A percentile compares a stretch with the other conserved stretches of the same genome.
These are phyloP conservation scores for Conus ventricosus DNA, from an alignment of 1,140 invertebrate genomes.

Conservation along the genomic window DNA sequence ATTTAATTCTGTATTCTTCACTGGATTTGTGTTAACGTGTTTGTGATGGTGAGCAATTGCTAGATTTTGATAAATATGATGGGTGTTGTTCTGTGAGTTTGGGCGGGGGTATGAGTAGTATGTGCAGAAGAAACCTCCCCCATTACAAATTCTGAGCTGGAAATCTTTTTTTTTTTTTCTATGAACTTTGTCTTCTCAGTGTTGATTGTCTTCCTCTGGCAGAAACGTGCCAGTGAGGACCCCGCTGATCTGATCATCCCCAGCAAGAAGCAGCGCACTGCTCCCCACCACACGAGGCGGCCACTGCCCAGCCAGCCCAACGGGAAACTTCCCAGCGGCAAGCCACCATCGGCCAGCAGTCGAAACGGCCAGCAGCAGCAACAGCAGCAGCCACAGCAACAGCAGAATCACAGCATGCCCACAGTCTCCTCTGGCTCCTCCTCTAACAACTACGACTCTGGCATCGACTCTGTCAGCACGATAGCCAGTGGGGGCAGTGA, in stretches of 20 bases:
- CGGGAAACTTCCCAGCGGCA: not conserved
- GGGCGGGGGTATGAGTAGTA: no score
- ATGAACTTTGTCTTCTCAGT: no score
- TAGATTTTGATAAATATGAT: no score
- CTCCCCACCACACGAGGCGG: constrained; percentile 29
- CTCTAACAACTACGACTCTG: not conserved
- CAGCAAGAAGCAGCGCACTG: constrained; percentile 31
- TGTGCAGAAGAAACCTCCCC: no score
- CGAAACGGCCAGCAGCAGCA: not conserved
- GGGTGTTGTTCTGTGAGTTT: no score
- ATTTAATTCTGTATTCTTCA: no score
- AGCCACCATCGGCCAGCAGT: not conserved
- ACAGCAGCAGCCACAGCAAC: not conserved
- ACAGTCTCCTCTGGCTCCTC: not conserved
- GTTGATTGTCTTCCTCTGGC: not conserved
- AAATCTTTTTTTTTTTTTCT: no score
- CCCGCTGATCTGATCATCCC: not conserved
- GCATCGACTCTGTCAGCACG: not conserved
- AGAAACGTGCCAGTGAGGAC: constrained; percentile 4
- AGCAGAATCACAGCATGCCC: not conserved
- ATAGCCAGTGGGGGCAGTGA: not conserved
- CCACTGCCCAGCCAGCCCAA: not conserved
- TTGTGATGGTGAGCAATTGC: no score
- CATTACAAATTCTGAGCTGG: no score
- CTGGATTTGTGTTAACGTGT: no score